phyloP scores from a whole-genome alignment of 2,797 vertebrate genomes.

The Trichosurus vulpecula region DNA sequence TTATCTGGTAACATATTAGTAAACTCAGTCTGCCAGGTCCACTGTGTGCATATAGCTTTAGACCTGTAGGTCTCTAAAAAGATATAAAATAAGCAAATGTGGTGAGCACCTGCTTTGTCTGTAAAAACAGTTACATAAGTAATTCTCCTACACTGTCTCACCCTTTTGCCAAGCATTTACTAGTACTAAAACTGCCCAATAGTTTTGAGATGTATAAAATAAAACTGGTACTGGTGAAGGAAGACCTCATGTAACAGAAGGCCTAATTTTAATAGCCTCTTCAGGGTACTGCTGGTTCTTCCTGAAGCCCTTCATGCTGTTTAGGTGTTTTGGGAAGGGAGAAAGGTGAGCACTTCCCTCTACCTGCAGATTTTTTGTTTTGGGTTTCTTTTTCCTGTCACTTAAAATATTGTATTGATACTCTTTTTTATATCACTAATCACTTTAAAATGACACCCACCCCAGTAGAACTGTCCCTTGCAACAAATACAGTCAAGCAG shows the following conservation, averaged over 20 bases:
- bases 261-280: neutral
- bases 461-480: neutral
- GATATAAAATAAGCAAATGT: neutral
- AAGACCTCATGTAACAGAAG: constrained; percentile 1
- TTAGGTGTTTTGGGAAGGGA: neutral
- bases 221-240: constrained; percentile 12
- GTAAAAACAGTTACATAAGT: constrained; percentile 3
- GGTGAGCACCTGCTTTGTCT: constrained; percentile 25
- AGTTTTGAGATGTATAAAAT: constrained; percentile 45
- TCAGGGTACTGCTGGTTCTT: no score
- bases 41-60: neutral
- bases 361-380: neutral
- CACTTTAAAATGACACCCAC: neutral
- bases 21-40: neutral
- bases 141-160: constrained; percentile 25
- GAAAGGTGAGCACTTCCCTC: no score
- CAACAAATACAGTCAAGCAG: neutral
- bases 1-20: neutral
- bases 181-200: neutral
- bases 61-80: neutral
- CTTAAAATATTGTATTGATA: neutral
- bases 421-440: neutral
- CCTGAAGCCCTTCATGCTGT: neutral
- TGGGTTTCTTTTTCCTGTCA: neutral
- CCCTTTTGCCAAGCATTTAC: constrained; percentile 3